phyloP scores from a whole-genome alignment of 2,888 invertebrate genomes.

The Coleophora deauratella region DNA sequence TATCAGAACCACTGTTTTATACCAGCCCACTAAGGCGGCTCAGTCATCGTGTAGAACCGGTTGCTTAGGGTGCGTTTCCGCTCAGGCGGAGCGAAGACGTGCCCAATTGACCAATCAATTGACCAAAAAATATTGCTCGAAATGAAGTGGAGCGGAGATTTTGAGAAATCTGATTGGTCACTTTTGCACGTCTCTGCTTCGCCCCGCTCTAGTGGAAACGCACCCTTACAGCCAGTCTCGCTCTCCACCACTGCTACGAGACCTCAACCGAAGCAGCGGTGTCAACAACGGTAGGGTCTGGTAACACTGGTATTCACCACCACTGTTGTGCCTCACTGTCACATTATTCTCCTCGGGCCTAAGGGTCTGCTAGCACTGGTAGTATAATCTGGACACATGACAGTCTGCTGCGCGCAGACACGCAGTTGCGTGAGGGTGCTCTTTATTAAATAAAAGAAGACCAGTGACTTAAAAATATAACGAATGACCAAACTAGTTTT shows the following conservation, averaged over 20 bases:
- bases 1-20: conserved; percentile 35
- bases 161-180: no score
- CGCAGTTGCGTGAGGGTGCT: conserved; percentile 16
- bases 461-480: conserved; percentile 18
- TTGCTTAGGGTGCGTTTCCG: no score
- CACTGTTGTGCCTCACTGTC: not conserved
- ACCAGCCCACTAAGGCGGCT: conserved; percentile 37
- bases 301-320: conserved; percentile 22
- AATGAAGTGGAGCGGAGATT: no score
- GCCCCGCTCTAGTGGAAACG: no score
- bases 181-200: no score
- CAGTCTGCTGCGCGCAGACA: conserved; percentile 7
- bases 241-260: no score
- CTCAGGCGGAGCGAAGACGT: no score
- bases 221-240: no score
- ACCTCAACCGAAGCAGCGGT: no score
- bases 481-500: conserved; percentile 14
- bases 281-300: no score
- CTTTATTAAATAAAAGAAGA: conserved; percentile 21
- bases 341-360: not conserved
- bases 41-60: conserved; percentile 41
- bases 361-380: conserved; percentile 22
- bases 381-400: conserved; percentile 12
- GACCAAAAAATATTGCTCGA: no score
- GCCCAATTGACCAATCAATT: no score